A percentile compares a stretch with the other conserved stretches of the same genome.
These are phyloP conservation scores for Aspidiotus destructor DNA, from an alignment of 2,888 invertebrate genomes.

Conservation along the genomic window DNA sequence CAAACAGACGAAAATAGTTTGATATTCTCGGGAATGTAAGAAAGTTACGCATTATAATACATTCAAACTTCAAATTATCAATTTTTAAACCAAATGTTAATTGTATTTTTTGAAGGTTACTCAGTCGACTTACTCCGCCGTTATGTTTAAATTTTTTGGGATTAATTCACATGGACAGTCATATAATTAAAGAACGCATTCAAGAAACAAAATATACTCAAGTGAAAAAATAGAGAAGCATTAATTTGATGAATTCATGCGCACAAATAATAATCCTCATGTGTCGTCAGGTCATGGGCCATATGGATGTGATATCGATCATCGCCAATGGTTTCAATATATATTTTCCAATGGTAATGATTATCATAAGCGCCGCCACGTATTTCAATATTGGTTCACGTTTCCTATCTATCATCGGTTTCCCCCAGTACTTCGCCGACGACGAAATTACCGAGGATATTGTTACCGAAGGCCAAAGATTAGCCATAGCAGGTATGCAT, in stretches of 20 bases:
- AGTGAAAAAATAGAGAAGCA: conserved; percentile 47
- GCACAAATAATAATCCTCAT: not conserved
- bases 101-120: conserved; percentile 75
- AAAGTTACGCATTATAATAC: conserved; percentile 8
- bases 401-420: conserved; percentile 78
- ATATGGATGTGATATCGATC: conserved; percentile 95
- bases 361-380: conserved; percentile 84
- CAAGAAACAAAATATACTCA: conserved; percentile 91
- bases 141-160: conserved; percentile 97
- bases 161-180: conserved; percentile 95
- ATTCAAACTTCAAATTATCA: conserved; percentile 5
- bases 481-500: conserved; percentile 69
- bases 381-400: conserved; percentile 89
- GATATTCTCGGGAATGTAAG: conserved; percentile 90
- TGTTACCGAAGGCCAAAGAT: conserved; percentile 85
- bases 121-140: conserved; percentile 93
- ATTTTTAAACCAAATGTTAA: not conserved
- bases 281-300: conserved; percentile 80
- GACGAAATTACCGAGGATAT: conserved; percentile 88
- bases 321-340: conserved; percentile 97
- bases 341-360: conserved; percentile 95
- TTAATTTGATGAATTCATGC: not conserved
- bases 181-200: conserved; percentile 67
- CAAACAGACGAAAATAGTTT: conserved; percentile 98
- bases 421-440: conserved; percentile 93